These are phyloP conservation scores for Thymelicus acteon DNA, from an alignment of 2,888 invertebrate species.

Conservation along the genomic window DNA sequence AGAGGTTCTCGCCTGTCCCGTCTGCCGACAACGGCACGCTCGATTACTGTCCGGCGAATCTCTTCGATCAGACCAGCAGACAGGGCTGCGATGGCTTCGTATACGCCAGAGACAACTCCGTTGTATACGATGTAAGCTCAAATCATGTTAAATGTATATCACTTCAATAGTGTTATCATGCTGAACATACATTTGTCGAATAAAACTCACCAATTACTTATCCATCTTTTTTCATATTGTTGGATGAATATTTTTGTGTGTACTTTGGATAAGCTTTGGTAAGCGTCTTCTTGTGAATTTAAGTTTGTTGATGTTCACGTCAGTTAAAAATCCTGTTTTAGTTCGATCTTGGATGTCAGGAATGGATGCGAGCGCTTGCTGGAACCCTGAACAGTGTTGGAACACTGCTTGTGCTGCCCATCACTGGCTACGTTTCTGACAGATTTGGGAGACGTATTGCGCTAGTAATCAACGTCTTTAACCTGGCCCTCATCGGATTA, in stretches of 20 bases:
- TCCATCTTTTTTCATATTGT: no score
- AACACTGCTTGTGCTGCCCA: slow-evolving; percentile 85
- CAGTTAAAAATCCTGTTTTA: slow-evolving; percentile 46
- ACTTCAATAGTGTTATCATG: no score
- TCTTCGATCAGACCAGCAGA: slow-evolving; percentile 51
- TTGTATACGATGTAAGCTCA: slow-evolving; percentile 51
- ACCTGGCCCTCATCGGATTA: slow-evolving; percentile 73
- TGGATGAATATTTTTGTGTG: no score
- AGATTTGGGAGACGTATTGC: slow-evolving; percentile 73
- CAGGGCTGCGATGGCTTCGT: slow-evolving; percentile 47
- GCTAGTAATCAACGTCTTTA: slow-evolving; percentile 60
- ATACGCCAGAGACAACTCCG: slow-evolving; percentile 48
- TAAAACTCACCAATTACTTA: no score
- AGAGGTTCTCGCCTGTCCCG: slow-evolving; percentile 54
- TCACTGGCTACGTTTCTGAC: slow-evolving; percentile 87
- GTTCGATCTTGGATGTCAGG: slow-evolving; percentile 84
- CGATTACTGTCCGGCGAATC: slow-evolving; percentile 65
- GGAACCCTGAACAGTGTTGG: slow-evolving; percentile 87
- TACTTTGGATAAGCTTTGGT: no score
- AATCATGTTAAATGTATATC: no score
- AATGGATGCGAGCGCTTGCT: slow-evolving; percentile 87
- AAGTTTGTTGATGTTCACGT: no score
- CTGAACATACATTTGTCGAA: no score
- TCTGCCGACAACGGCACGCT: slow-evolving; percentile 50
- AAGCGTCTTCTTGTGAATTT: no score